Conservation (phyloP, 2,888 invertebrate species). For the Rhamphomyia laevipes region DNA sequence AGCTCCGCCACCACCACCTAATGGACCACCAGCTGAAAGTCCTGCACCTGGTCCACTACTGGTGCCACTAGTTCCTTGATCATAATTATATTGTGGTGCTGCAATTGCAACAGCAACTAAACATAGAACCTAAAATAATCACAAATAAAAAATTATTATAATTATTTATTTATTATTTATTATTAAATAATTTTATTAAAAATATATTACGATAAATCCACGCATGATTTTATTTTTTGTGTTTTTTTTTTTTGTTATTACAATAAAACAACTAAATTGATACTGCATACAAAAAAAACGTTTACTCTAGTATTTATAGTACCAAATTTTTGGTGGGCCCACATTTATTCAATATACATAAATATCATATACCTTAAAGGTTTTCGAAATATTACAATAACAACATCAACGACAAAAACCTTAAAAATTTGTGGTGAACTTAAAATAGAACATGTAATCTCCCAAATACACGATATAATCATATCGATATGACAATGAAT, state of each 20-base stretch:
- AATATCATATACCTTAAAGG: too few species aligned
- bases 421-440: too few species aligned
- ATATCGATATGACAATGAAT: too few species aligned
- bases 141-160: background rate
- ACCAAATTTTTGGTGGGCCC: too few species aligned
- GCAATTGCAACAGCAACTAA: background rate
- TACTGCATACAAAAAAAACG: background rate
- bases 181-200: background rate
- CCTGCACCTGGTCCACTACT: slow-evolving; percentile 7
- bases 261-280: background rate
- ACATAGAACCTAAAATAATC: background rate
- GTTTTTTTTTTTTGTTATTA: background rate
- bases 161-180: too few species aligned
- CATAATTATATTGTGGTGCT: background rate
- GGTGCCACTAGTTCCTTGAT: background rate
- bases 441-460: too few species aligned
- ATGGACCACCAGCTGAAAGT: slow-evolving; percentile 10
- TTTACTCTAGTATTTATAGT: too few species aligned
- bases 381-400: too few species aligned
- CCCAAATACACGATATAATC: too few species aligned
- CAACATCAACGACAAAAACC: too few species aligned
- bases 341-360: too few species aligned
- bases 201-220: background rate
- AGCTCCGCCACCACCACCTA: slow-evolving; percentile 18
- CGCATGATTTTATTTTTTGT: too few species aligned